Evolutionary conservation across 2,113 vertebrate species (phyloP).

Genomic region (Halichoeres trimaculatus): DNA sequence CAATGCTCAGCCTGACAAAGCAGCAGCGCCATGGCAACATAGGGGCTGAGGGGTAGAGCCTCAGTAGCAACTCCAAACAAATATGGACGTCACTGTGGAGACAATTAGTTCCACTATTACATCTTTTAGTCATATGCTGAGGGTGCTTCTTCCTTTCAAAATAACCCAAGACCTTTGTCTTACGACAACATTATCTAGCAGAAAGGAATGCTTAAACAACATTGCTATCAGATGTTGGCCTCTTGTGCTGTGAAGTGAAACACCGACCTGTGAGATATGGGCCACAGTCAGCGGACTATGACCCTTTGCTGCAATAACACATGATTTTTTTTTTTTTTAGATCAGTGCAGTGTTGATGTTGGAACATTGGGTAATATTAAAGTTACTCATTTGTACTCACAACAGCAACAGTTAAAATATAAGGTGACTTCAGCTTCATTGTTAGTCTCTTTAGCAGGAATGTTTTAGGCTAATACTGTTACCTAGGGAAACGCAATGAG

Average conservation of each 20-base stretch:
- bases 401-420: too few species aligned
- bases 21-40: constrained; percentile 16
- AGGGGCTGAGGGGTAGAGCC: neutral
- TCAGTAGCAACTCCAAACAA: constrained; percentile 1
- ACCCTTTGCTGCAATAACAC: neutral
- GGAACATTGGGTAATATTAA: too few species aligned
- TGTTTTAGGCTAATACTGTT: neutral
- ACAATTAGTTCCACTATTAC: constrained; percentile 5
- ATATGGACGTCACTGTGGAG: neutral
- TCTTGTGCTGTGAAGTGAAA: constrained; percentile 11
- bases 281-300: constrained; percentile 3
- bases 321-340: neutral
- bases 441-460: neutral
- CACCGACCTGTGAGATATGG: constrained; percentile 1
- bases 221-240: constrained; percentile 4
- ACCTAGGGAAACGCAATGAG: neutral
- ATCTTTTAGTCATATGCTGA: constrained; percentile 2
- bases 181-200: constrained; percentile 7
- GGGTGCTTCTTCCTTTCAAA: neutral
- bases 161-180: neutral
- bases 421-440: neutral
- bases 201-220: constrained; percentile 24
- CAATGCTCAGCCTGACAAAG: constrained; percentile 7
- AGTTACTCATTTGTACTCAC: too few species aligned
- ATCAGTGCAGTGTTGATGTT: neutral